Evolutionary conservation across 2,113 vertebrate species (phyloP).

Genomic region (Macrotus californicus): DNA sequence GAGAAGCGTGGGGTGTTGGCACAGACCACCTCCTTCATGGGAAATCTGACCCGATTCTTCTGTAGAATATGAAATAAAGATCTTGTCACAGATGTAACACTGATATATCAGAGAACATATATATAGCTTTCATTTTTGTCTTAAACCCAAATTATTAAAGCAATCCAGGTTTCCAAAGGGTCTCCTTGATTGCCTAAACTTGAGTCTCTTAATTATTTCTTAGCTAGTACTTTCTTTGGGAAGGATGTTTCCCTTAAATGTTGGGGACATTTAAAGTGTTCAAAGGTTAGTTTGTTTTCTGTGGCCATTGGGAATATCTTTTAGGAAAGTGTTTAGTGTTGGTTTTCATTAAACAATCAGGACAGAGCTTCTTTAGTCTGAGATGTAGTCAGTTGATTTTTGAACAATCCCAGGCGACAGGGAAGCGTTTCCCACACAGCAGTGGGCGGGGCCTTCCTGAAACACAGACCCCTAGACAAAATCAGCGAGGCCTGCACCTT

Average conservation of each 20-base stretch:
- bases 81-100: neutral
- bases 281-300: neutral
- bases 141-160: neutral
- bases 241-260: neutral
- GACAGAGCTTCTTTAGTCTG: neutral
- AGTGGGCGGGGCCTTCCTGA: neutral
- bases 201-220: neutral
- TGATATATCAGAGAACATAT: neutral
- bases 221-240: neutral
- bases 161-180: neutral
- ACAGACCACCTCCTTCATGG: neutral
- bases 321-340: neutral
- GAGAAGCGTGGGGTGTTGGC: neutral
- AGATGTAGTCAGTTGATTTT: neutral
- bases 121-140: neutral
- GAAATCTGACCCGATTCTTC: neutral
- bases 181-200: neutral
- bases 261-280: neutral
- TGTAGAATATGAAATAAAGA: neutral
- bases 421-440: neutral
- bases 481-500: neutral
- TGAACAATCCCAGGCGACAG: neutral
- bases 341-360: neutral
- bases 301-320: neutral
- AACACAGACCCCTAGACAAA: fast-evolving